Percentiles rank a stretch among this genome's conserved stretches.
These are phyloP conservation scores for Drosophila athabasca DNA, from an alignment of 1,140 invertebrate genomes.

Conservation along the genomic window DNA sequence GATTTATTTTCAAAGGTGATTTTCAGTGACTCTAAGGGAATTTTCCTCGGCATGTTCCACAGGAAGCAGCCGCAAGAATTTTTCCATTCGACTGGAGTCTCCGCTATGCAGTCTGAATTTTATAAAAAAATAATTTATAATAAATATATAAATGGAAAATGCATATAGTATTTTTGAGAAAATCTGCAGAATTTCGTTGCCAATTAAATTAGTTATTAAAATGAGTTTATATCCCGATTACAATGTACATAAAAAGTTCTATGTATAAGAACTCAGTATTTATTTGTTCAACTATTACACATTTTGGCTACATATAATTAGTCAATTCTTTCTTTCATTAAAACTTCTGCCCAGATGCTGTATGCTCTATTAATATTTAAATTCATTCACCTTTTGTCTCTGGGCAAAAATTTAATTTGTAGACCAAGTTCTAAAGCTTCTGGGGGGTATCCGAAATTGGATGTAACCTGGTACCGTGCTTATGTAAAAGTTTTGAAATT, in stretches of 20 bases:
- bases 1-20: constrained; percentile 67
- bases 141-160: no score
- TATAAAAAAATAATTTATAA: no score
- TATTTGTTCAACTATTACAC: no score
- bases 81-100: neutral
- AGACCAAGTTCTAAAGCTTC: constrained; percentile 57
- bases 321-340: constrained; percentile 41
- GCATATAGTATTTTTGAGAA: no score
- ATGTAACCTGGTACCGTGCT: constrained; percentile 42
- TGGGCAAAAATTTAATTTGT: constrained; percentile 69
- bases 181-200: no score
- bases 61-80: neutral
- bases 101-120: no score
- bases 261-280: no score
- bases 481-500: constrained; percentile 50
- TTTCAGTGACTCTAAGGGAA: neutral
- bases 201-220: no score
- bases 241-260: no score
- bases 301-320: no score
- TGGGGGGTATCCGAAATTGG: constrained; percentile 55
- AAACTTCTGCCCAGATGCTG: constrained; percentile 56
- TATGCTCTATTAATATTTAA: constrained; percentile 55
- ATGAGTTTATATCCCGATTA: no score
- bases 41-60: no score
- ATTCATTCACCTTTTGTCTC: constrained; percentile 67